A percentile compares a stretch with the other conserved stretches of the same genome.
These are phyloP conservation scores for Regulus satrapa DNA, from an alignment of 2,113 vertebrate genomes.

Conservation along the genomic window DNA sequence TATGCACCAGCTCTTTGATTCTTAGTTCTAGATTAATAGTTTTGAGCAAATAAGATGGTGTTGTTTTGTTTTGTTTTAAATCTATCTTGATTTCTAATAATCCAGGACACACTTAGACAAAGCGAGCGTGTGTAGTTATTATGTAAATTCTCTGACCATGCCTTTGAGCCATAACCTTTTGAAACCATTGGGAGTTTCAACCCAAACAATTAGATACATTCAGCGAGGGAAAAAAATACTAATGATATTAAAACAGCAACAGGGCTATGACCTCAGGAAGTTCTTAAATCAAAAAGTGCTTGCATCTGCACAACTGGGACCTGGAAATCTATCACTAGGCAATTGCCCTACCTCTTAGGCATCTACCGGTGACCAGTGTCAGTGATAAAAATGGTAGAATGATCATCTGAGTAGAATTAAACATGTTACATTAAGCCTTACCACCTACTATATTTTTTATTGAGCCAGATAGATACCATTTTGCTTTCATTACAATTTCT, in stretches of 20 bases:
- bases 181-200: background rate
- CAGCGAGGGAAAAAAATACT: background rate
- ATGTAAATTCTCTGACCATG: background rate
- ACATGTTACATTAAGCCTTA: background rate
- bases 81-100: background rate
- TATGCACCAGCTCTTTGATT: background rate
- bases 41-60: background rate
- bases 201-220: background rate
- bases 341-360: background rate
- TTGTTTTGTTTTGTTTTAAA: background rate
- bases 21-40: background rate
- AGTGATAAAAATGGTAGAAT: background rate
- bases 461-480: background rate
- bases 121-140: background rate
- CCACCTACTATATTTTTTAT: background rate
- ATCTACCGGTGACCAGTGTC: background rate
- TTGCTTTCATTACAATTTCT: background rate
- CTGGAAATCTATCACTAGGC: background rate
- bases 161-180: constrained; percentile 21
- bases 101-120: background rate
- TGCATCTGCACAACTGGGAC: background rate
- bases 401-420: background rate
- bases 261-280: background rate
- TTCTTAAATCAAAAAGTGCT: background rate
- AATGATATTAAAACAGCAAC: background rate